phyloP scores from a whole-genome alignment of 2,113 vertebrate genomes.

The Trogon surrucura region DNA sequence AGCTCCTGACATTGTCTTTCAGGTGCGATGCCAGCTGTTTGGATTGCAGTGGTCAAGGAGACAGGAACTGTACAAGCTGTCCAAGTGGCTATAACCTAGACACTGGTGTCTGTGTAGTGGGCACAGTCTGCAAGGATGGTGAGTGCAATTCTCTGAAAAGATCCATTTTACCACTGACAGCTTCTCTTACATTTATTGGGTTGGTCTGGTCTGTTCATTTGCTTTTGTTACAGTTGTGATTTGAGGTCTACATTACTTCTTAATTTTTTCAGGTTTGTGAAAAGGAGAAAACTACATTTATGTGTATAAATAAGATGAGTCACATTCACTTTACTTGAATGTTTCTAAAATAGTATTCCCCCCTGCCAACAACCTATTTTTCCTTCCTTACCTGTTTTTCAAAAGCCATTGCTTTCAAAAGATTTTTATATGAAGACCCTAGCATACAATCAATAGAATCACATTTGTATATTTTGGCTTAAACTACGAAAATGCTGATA shows the following conservation, averaged over 20 bases:
- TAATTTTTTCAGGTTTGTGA: neutral
- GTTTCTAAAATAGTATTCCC: neutral
- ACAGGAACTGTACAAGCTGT: slow-evolving; percentile 94
- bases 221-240: neutral
- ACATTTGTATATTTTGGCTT: neutral
- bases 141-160: slow-evolving; percentile 75
- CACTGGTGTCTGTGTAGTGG: slow-evolving; percentile 87
- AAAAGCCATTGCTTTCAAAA: neutral
- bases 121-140: slow-evolving; percentile 99
- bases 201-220: neutral
- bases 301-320: neutral
- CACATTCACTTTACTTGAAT: neutral
- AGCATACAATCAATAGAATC: neutral
- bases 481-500: neutral
- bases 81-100: slow-evolving; percentile 92
- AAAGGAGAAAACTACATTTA: neutral
- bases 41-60: slow-evolving; percentile 89
- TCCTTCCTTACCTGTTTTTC: neutral
- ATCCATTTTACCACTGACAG: neutral
- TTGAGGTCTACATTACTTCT: neutral
- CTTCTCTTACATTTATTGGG: neutral
- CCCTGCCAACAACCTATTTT: neutral
- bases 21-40: slow-evolving; percentile 94
- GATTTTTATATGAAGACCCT: neutral
- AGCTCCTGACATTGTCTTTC: neutral